Evolutionary conservation across 2,888 invertebrate species (phyloP).

Genomic region (Synergus itoensis): DNA sequence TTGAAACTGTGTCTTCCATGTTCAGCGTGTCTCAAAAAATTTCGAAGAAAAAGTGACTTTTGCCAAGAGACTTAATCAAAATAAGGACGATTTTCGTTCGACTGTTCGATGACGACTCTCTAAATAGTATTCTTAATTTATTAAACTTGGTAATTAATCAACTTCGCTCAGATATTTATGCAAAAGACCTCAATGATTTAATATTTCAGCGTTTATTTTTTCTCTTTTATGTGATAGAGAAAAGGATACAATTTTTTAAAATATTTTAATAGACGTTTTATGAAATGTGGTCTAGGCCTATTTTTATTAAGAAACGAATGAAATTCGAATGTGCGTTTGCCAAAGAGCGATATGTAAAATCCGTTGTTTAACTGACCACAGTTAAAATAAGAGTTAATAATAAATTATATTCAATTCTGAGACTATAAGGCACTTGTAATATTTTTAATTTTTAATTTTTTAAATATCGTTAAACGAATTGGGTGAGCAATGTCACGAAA

Average conservation of each 20-base stretch:
- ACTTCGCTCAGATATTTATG: not conserved
- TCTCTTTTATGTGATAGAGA: not conserved
- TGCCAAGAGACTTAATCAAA: slow-evolving; percentile 25
- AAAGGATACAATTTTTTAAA: not conserved
- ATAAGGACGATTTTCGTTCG: not conserved
- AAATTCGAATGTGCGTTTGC: slow-evolving; percentile 36
- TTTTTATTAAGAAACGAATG: slow-evolving; percentile 16
- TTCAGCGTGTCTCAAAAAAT: slow-evolving; percentile 24
- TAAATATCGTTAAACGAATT: not conserved
- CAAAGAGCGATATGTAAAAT: slow-evolving; percentile 35
- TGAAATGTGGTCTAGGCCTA: not conserved
- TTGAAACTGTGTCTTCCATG: slow-evolving; percentile 33
- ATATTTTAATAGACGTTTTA: not conserved
- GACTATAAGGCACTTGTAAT: not conserved
- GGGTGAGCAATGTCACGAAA: not conserved
- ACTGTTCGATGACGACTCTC: not conserved
- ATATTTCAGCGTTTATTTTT: not conserved
- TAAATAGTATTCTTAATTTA: slow-evolving; percentile 3
- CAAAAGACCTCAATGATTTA: not conserved
- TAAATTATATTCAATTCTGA: not conserved
- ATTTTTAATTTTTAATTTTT: not conserved
- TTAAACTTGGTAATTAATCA: not conserved
- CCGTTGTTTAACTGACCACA: not conserved
- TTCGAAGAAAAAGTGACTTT: not conserved
- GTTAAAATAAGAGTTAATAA: not conserved